These are phyloP conservation scores for Meghimatium bilineatum DNA, from an alignment of 2,888 invertebrate species.

Conservation along the genomic window DNA sequence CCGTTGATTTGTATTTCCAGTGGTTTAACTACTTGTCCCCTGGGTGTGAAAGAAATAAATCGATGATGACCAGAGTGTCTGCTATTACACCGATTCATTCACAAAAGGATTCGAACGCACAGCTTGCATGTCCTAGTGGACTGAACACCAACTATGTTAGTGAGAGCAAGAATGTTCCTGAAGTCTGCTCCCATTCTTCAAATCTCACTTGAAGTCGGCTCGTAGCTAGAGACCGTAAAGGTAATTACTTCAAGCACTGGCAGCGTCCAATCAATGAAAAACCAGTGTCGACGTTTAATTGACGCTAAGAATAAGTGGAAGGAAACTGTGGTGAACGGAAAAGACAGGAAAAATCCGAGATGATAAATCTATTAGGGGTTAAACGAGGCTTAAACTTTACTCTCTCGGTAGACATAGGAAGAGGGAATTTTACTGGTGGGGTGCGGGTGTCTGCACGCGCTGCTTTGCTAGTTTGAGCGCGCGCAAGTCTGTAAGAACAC, in stretches of 20 bases:
- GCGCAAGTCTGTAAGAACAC: conserved; percentile 21
- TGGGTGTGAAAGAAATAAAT: conserved; percentile 1
- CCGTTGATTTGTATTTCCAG: neutral
- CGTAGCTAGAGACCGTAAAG: conserved; percentile 6
- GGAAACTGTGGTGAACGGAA: neutral
- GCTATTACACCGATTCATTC: conserved; percentile 26
- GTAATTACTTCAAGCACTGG: conserved; percentile 34
- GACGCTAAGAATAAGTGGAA: conserved; percentile 21
- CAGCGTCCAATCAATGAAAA: conserved; percentile 35
- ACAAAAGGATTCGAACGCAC: neutral
- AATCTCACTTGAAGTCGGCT: conserved; percentile 8
- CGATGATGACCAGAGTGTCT: conserved; percentile 3
- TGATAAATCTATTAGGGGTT: conserved; percentile 37
- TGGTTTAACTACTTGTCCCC: neutral
- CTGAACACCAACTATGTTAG: conserved; percentile 5
- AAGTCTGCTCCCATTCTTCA: conserved; percentile 15
- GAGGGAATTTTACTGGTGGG: neutral
- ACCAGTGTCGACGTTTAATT: conserved; percentile 38
- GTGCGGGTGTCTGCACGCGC: conserved; percentile 2
- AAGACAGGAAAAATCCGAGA: neutral
- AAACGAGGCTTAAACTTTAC: conserved; percentile 30
- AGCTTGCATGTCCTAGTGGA: conserved; percentile 2
- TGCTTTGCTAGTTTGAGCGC: conserved; percentile 6
- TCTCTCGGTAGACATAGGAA: neutral
- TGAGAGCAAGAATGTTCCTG: neutral